Evolutionary conservation across 2,113 vertebrate genomes (phyloP).

Genomic region (Pterocles orientalis): DNA sequence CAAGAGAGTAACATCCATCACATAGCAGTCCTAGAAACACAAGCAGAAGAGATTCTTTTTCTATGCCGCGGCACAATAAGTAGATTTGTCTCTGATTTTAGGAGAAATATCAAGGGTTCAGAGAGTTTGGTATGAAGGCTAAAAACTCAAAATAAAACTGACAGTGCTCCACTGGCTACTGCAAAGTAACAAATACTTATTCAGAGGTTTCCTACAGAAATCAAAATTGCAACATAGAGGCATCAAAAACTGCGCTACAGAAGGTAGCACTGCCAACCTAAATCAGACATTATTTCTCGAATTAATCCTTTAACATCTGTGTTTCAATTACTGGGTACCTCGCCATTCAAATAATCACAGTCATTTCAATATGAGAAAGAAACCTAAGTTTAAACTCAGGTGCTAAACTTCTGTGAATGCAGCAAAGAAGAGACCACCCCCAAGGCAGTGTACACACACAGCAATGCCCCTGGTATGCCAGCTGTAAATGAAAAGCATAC

Average conservation of each 20-base stretch:
- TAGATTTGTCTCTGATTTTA: neutral
- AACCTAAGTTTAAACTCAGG: neutral
- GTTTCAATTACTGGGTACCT: neutral
- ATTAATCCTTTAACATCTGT: neutral
- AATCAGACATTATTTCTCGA: neutral
- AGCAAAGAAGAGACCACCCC: neutral
- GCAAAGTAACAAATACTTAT: neutral
- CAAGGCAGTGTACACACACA: neutral
- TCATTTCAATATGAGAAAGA: neutral
- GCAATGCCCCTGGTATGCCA: neutral
- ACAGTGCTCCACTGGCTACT: neutral
- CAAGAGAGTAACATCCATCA: conserved; percentile 78
- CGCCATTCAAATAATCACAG: neutral
- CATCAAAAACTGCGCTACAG: neutral
- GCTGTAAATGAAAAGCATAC: neutral
- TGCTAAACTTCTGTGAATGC: neutral
- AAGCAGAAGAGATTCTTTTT: neutral
- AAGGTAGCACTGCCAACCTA: neutral
- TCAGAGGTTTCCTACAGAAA: neutral
- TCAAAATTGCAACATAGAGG: neutral
- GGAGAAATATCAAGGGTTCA: neutral
- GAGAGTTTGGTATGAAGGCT: neutral
- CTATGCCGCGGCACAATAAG: neutral
- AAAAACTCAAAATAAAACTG: neutral
- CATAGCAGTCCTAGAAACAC: conserved; percentile 69